A percentile compares a stretch with the other conserved stretches of the same genome.
Conservation (phyloP, 1,140 invertebrate species). For the Philotrypesis tridentata region DNA sequence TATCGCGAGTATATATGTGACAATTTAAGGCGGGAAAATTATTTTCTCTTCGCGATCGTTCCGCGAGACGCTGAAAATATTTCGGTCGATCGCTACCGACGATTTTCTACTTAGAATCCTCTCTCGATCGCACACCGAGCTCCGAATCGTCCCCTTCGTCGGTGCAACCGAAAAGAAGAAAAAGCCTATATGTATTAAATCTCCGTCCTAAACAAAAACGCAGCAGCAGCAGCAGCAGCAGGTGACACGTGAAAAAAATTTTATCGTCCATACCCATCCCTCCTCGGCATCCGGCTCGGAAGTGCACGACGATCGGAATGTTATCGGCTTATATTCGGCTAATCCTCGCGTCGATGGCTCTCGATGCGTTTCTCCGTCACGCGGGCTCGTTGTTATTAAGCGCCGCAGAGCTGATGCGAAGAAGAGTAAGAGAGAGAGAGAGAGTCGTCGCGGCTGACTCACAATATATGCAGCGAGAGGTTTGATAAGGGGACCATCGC, state of each 20-base stretch:
- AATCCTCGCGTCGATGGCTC: slow-evolving; percentile 23
- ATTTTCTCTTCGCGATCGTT: too few relatives aligned
- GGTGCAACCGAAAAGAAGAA: too few relatives aligned
- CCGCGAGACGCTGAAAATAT: too few relatives aligned
- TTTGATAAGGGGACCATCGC: slow-evolving; percentile 20
- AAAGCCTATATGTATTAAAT: too few relatives aligned
- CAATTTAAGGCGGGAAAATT: too few relatives aligned
- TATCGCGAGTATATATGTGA: too few relatives aligned
- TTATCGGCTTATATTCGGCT: slow-evolving; percentile 36
- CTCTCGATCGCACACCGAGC: too few relatives aligned
- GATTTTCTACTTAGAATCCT: too few relatives aligned
- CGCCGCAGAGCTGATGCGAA: not conserved
- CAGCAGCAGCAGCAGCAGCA: not conserved
- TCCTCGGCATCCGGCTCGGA: slow-evolving; percentile 33
- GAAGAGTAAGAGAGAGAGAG: not conserved
- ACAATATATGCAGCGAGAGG: slow-evolving; percentile 17
- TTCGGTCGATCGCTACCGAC: too few relatives aligned
- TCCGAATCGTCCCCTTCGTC: too few relatives aligned
- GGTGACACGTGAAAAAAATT: slow-evolving; percentile 8
- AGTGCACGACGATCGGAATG: slow-evolving; percentile 36
- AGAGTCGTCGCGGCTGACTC: not conserved
- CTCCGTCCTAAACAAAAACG: too few relatives aligned
- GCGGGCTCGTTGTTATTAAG: too few relatives aligned
- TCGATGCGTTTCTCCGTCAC: not conserved
- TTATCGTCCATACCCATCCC: slow-evolving; percentile 9